These are phyloP conservation scores for Xiphias gladius DNA, from an alignment of 2,113 vertebrate species.

Conservation along the genomic window DNA sequence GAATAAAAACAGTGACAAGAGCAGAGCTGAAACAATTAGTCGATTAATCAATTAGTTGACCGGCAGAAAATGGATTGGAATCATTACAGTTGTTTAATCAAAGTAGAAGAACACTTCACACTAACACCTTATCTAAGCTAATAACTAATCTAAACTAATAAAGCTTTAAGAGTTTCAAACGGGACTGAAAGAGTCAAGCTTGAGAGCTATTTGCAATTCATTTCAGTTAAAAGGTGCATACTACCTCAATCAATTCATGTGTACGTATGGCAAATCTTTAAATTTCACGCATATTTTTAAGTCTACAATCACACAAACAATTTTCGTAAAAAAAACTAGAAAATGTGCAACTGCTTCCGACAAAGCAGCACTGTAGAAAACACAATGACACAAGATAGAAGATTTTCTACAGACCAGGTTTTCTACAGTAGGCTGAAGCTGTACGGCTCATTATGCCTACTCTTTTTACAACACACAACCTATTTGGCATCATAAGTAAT, in stretches of 20 bases:
- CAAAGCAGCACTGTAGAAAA: neutral
- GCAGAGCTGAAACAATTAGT: too few relatives aligned
- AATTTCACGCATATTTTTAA: too few relatives aligned
- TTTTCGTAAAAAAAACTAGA: too few relatives aligned
- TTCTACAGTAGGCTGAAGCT: neutral
- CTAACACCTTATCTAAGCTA: too few relatives aligned
- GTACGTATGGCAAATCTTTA: neutral
- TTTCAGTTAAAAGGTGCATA: neutral
- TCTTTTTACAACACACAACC: neutral
- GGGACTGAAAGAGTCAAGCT: neutral
- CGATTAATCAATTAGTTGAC: too few relatives aligned
- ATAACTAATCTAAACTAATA: too few relatives aligned
- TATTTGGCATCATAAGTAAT: neutral
- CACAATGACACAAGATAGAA: neutral
- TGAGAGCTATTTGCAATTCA: neutral
- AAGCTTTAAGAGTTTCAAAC: neutral
- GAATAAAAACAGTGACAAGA: too few relatives aligned
- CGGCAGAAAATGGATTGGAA: too few relatives aligned
- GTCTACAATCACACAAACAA: neutral
- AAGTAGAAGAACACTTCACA: too few relatives aligned
- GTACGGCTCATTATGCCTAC: neutral
- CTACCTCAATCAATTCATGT: neutral
- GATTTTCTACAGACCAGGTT: neutral
- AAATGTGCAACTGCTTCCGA: neutral
- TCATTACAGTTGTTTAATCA: neutral